phyloP scores from a whole-genome alignment of 2,113 vertebrate species.

The Semnopithecus entellus region DNA sequence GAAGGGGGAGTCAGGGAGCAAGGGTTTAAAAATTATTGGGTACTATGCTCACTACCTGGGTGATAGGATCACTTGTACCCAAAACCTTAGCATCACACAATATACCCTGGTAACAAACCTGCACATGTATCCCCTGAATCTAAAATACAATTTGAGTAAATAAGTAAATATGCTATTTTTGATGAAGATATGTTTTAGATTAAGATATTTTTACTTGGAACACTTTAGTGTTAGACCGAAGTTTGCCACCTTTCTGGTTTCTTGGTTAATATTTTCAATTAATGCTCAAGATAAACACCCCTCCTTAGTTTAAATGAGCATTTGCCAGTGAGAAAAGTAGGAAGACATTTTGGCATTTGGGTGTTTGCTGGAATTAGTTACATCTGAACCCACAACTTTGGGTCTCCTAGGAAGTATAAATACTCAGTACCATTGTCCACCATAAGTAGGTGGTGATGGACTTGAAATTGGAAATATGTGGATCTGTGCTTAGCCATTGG shows the following conservation, averaged over 20 bases:
- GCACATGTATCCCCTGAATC: no score
- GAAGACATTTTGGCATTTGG: not conserved
- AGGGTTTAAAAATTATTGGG: no score
- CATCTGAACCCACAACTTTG: not conserved
- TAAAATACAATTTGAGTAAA: no score
- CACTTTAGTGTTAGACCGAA: not conserved
- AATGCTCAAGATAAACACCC: not conserved
- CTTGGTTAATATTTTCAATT: slow-evolving; percentile 7
- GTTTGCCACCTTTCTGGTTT: not conserved
- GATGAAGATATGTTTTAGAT: not conserved
- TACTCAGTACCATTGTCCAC: not conserved
- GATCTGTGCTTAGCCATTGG: not conserved
- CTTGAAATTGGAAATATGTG: not conserved
- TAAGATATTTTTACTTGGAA: slow-evolving; percentile 33
- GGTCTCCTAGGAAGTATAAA: not conserved
- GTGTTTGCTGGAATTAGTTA: not conserved
- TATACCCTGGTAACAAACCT: no score
- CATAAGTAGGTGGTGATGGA: not conserved
- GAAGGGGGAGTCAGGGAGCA: no score
- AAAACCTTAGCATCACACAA: no score
- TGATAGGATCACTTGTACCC: no score
- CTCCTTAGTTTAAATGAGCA: not conserved
- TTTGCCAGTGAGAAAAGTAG: not conserved
- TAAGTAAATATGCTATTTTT: not conserved
- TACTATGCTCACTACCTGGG: no score